Evolutionary conservation across 2,797 vertebrate species (phyloP), one percentile per base, ranked within the genome.

Genomic region (Avahi laniger): DNA sequence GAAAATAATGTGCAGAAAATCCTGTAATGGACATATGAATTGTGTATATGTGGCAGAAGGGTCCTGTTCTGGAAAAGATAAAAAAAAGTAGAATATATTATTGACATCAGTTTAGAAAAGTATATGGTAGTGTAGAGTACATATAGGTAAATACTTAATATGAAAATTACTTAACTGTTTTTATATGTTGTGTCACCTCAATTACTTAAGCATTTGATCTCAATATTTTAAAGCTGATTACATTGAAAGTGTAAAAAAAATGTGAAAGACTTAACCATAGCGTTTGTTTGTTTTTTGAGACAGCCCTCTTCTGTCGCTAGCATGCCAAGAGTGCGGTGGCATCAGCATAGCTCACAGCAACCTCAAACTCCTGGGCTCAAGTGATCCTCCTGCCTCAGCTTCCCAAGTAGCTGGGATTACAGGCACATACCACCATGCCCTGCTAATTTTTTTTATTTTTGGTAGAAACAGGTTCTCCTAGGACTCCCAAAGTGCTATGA

Each of bases 141-240:
- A 50, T 75, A 91, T 20, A 69, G 8, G 17, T 79, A 93, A 86
- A 90, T 89, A 88, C 24, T 83, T 88, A 89, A 75, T 50, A 82
- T 43, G n/a, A 87, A 81, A 93, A 93, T 52, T 33, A 75, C 26
- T 78, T 90, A 70, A 76, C 20, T 89, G 41, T 90, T 94, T 48
- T n/a, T 59, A 50, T 80, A 80, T 48, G 61, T 54, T 96, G 63
- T 63, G 17, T 69, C 17, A 91, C 7, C 30, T 93, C 30, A 92
- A 15, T 92, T 84, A 81, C 46, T 93, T 90, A 93, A 75, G 88
- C 12, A 61, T 28, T 30, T 28, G 59, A 22, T 83, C 48, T 72
- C 22, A 86, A 11, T 63, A 85, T 89, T 92, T 94, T 87, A 48
- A 94, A 94, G 48, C 14, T 61, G 75, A 94, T 6, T 91, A 96